These are phyloP conservation scores for Oryzias sinensis DNA, from an alignment of 2,797 vertebrate genomes.

Conservation along the genomic window DNA sequence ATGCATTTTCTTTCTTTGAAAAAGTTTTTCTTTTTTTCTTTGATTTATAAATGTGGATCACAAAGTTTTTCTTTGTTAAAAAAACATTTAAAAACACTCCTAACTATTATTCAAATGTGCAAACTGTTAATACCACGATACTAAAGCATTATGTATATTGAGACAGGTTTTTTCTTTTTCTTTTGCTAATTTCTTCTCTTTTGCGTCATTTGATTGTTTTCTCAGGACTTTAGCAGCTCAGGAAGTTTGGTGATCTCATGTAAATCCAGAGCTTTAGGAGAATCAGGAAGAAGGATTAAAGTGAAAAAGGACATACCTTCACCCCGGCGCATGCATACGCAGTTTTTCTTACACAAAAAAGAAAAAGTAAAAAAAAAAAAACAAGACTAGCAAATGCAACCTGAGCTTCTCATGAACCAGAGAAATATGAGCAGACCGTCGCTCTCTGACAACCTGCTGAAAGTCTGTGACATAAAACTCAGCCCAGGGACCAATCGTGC, in stretches of 20 bases:
- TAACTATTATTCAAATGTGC: too few species aligned
- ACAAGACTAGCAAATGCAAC: slow-evolving; percentile 56
- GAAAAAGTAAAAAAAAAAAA: not conserved
- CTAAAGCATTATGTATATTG: too few species aligned
- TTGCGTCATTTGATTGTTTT: not conserved
- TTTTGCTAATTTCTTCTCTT: too few species aligned
- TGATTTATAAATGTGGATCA: too few species aligned
- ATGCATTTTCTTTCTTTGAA: too few species aligned
- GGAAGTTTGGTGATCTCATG: not conserved
- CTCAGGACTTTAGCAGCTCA: not conserved
- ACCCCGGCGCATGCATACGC: too few species aligned
- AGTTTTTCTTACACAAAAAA: too few species aligned
- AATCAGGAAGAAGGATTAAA: slow-evolving; percentile 2
- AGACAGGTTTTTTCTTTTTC: too few species aligned
- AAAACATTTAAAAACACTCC: too few species aligned
- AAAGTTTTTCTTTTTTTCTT: too few species aligned
- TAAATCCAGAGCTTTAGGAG: not conserved
- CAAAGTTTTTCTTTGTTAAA: too few species aligned
- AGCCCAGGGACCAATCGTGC: slow-evolving; percentile 60
- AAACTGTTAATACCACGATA: too few species aligned
- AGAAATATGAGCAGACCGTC: slow-evolving; percentile 57
- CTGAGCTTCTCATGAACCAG: slow-evolving; percentile 57
- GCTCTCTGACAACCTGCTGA: slow-evolving; percentile 65
- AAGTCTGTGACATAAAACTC: slow-evolving; percentile 62
- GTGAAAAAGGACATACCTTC: not conserved